Percentiles rank a stretch among this genome's conserved stretches.
phyloP scores from a whole-genome alignment of 2,888 invertebrate species.

The Scaptomyza tumidula region DNA sequence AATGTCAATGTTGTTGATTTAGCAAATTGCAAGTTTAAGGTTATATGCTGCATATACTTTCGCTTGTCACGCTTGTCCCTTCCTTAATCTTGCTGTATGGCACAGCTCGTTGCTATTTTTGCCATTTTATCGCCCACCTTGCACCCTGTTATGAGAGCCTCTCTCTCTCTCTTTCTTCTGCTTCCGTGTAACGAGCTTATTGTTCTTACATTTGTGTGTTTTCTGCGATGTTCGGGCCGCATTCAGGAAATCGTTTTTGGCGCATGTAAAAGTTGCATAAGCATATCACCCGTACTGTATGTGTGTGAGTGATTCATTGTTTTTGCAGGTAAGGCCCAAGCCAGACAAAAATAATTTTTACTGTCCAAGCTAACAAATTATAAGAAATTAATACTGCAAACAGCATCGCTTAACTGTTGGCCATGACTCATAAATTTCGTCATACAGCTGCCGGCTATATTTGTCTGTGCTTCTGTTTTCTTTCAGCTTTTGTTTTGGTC shows the following conservation, averaged over 20 bases:
- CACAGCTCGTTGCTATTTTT: slow-evolving; percentile 51
- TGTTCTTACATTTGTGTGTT: slow-evolving; percentile 18
- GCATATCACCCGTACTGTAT: slow-evolving; percentile 19
- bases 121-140: slow-evolving; percentile 7
- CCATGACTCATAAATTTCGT: slow-evolving; percentile 41
- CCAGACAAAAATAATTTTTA: background rate
- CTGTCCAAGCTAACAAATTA: slow-evolving; percentile 12
- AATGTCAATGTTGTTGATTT: slow-evolving; percentile 54
- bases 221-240: slow-evolving; percentile 6
- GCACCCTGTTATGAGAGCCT: background rate
- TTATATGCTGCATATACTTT: slow-evolving; percentile 45
- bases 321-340: background rate
- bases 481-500: slow-evolving; percentile 13
- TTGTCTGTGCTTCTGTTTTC: background rate
- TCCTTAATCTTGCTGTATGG: background rate
- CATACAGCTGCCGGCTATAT: slow-evolving; percentile 3
- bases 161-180: background rate
- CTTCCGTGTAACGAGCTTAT: slow-evolving; percentile 62
- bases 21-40: slow-evolving; percentile 55
- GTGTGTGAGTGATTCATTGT: slow-evolving; percentile 43
- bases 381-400: slow-evolving; percentile 5
- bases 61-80: slow-evolving; percentile 10
- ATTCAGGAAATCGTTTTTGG: slow-evolving; percentile 67
- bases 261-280: slow-evolving; percentile 50
- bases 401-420: background rate